Base-by-base conservation (phyloP, 2,888 invertebrate species). In the Drosophila eohydei region DNA sequence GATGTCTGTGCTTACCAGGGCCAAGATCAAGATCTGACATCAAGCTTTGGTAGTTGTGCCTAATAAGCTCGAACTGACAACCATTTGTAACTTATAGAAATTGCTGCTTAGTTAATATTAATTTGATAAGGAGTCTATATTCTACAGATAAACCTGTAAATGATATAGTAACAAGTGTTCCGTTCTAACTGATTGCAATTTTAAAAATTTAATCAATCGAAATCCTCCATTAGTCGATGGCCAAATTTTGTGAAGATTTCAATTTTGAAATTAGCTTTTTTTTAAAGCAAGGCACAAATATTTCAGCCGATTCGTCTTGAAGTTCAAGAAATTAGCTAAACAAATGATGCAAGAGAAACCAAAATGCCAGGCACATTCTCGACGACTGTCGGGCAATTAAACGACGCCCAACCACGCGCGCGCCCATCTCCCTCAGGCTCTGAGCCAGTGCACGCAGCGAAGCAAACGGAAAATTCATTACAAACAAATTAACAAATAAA, bases 401-500 rank as follows among this genome's bases (percentile, higher is more conserved):
- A 83, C 73, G 68, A 62, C 51, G 54, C 71, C 78, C 71, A 62
- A 73, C 73, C 58, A 61, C 21, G 40, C 46, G 65, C 32, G 54
- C 70, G 60, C 46, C 48, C 66, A 48, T 26, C 50, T 68, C 66
- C 71, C 58, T 52, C 32, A 52, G 58, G 52, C 65, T 61, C 58
- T 38, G 7, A 28, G 14, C 32, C 34, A 48, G 74, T 52, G 63
- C 69, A 72, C 61, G 80, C 88, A 88, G 65, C 75, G 74, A 74
- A 78, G 82, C 80, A 88, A 88, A 88, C 78, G 82, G 77, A 81
- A 90, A 91, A 91, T 91, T 91, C 91, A 91, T 91, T 91, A 91
- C 91, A 92, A 92, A 92, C 92, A 92, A 92, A 92, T 92, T 92
- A 92, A 91, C 92, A 92, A 92, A 92, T 92, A 92, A 92, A 92